These are phyloP conservation scores for Venusia cambrica DNA, from an alignment of 2,888 invertebrate genomes.

Conservation along the genomic window DNA sequence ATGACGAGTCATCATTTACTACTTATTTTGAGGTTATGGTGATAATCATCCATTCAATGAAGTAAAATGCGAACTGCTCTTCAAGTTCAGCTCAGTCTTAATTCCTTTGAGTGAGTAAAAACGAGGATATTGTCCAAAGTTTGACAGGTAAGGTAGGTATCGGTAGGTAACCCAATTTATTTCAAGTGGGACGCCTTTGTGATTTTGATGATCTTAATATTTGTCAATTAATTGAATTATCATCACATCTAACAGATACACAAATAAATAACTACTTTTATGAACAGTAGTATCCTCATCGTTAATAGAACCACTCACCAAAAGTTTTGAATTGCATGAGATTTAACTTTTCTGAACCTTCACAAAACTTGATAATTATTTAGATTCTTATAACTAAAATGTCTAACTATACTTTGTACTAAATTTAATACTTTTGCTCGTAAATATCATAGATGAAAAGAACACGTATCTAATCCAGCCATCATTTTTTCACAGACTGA, in stretches of 20 bases:
- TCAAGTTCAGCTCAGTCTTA: background rate
- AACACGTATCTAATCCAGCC: slow-evolving; percentile 79
- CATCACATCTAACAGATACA: slow-evolving; percentile 7
- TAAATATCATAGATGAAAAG: slow-evolving; percentile 80
- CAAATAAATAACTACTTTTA: slow-evolving; percentile 30
- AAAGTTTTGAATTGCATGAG: slow-evolving; percentile 69
- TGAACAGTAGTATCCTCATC: slow-evolving; percentile 45
- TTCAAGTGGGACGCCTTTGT: slow-evolving; percentile 8
- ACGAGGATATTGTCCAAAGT: background rate
- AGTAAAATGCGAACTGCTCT: background rate
- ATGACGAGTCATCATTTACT: slow-evolving; percentile 77
- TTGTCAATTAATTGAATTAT: slow-evolving; percentile 3
- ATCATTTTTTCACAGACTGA: slow-evolving; percentile 80
- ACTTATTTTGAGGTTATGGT: slow-evolving; percentile 64
- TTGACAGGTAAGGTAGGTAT: no score
- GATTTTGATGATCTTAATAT: slow-evolving; percentile 2
- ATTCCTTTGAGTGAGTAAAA: background rate
- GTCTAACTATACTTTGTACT: slow-evolving; percentile 55
- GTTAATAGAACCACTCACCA: slow-evolving; percentile 64
- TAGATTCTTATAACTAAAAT: slow-evolving; percentile 41
- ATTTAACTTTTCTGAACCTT: slow-evolving; percentile 52
- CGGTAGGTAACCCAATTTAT: slow-evolving; percentile 14
- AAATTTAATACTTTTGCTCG: slow-evolving; percentile 71
- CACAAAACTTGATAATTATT: slow-evolving; percentile 59
- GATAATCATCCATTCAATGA: slow-evolving; percentile 4